Evolutionary conservation across 1,140 invertebrate species (phyloP).

Genomic region (Dryas iulia): DNA sequence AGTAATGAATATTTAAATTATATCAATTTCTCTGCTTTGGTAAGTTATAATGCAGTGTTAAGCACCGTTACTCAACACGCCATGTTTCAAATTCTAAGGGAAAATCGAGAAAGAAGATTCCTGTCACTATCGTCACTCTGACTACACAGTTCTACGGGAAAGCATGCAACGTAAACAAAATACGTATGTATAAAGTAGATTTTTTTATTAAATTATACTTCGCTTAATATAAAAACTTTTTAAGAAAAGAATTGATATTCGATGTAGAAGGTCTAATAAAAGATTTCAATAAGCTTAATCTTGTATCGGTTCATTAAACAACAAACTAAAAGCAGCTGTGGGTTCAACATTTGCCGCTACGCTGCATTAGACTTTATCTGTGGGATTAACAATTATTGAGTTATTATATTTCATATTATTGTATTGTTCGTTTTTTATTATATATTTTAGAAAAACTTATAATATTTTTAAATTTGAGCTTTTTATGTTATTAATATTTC

Average conservation of each 20-base stretch:
- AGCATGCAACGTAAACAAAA: no score
- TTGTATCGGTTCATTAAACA: constrained; percentile 24
- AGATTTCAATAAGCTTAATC: not conserved
- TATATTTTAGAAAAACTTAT: not conserved
- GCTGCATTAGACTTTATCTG: not conserved
- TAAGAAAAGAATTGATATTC: not conserved
- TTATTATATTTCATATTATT: not conserved
- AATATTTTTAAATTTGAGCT: not conserved
- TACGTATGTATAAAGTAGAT: no score
- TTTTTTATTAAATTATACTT: not conserved
- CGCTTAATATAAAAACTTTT: not conserved
- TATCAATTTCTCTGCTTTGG: no score
- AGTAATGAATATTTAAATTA: no score
- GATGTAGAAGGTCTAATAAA: not conserved
- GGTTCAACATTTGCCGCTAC: constrained; percentile 25
- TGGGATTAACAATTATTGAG: not conserved
- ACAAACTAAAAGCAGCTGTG: constrained; percentile 20
- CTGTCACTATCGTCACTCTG: no score
- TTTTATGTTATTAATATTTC: not conserved
- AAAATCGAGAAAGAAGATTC: no score
- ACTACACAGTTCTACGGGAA: no score
- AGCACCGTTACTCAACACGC: no score
- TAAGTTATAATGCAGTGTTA: no score
- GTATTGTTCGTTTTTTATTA: not conserved
- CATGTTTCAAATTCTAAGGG: no score